Evolutionary conservation across 2,888 invertebrate species (phyloP).

Genomic region (Phalangium opilio): DNA sequence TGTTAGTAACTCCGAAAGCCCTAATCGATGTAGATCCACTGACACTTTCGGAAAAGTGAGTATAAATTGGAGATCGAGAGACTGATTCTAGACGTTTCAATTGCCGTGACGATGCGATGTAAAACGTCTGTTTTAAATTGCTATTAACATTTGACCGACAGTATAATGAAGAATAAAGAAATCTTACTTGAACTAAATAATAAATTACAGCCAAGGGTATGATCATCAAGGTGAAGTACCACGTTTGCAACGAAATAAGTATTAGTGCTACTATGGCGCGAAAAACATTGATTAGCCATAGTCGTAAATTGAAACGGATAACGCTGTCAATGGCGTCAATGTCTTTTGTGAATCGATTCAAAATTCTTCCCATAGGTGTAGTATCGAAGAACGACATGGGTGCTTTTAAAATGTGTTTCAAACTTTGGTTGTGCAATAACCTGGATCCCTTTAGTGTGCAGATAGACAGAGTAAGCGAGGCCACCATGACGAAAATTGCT

Average conservation of each 20-base stretch:
- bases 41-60: constrained; percentile 36
- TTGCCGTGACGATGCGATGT: constrained; percentile 35
- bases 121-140: too few relatives aligned
- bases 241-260: constrained; percentile 25
- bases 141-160: constrained; percentile 26
- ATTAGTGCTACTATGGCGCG: constrained; percentile 24
- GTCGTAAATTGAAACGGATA: constrained; percentile 2
- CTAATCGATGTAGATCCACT: constrained; percentile 11
- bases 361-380: constrained; percentile 21
- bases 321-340: constrained; percentile 2
- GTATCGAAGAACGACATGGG: constrained; percentile 32
- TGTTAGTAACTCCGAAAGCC: constrained; percentile 5
- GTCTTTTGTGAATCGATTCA: too few relatives aligned
- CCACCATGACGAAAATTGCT: too few relatives aligned
- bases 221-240: constrained; percentile 27
- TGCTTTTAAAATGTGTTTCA: constrained; percentile 23
- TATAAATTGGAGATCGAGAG: constrained; percentile 36
- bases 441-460: not conserved
- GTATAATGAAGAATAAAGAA: not conserved
- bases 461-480: too few relatives aligned
- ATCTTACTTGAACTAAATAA: constrained; percentile 25
- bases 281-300: constrained; percentile 5
- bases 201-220: constrained; percentile 28
- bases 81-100: constrained; percentile 35
- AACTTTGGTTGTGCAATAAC: constrained; percentile 20